phyloP scores from a whole-genome alignment of 2,113 vertebrate genomes.

The Picathartes gymnocephalus region DNA sequence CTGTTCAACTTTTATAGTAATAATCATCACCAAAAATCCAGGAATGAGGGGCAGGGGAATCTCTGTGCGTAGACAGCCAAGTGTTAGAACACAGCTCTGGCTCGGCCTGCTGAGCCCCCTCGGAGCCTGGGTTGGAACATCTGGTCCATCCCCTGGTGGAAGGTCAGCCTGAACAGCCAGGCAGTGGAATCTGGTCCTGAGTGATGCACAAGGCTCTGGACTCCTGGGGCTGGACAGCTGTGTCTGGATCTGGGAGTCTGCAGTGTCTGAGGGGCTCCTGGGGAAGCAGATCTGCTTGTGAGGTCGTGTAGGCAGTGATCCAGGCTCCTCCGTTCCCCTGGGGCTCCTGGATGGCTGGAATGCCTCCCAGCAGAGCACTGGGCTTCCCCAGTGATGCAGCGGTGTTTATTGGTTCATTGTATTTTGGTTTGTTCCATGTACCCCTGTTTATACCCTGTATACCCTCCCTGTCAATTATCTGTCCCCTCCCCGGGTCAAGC shows the following conservation, averaged over 20 bases:
- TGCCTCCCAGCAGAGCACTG: rapidly evolving
- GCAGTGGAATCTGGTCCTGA: not conserved
- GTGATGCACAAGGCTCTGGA: not conserved
- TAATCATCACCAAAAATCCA: not conserved
- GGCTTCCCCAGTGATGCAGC: too few relatives aligned
- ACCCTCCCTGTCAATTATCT: too few relatives aligned
- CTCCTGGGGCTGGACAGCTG: not conserved
- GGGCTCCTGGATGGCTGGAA: not conserved
- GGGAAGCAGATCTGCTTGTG: not conserved
- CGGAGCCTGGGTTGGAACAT: not conserved
- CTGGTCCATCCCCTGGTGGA: not conserved
- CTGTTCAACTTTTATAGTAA: not conserved
- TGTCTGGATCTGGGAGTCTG: not conserved
- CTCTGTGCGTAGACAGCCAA: not conserved
- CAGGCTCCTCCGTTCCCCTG: rapidly evolving
- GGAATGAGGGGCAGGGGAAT: not conserved
- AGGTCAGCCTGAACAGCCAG: not conserved
- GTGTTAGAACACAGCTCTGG: not conserved
- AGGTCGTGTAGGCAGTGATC: rapidly evolving
- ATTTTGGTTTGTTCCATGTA: too few relatives aligned
- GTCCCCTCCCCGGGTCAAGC: too few relatives aligned
- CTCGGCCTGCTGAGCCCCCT: not conserved
- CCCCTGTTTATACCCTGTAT: too few relatives aligned
- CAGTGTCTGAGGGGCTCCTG: rapidly evolving
- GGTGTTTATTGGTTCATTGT: too few relatives aligned